phyloP scores from a whole-genome alignment of 2,888 invertebrate species.

The Caenorhabditis panamensis region DNA sequence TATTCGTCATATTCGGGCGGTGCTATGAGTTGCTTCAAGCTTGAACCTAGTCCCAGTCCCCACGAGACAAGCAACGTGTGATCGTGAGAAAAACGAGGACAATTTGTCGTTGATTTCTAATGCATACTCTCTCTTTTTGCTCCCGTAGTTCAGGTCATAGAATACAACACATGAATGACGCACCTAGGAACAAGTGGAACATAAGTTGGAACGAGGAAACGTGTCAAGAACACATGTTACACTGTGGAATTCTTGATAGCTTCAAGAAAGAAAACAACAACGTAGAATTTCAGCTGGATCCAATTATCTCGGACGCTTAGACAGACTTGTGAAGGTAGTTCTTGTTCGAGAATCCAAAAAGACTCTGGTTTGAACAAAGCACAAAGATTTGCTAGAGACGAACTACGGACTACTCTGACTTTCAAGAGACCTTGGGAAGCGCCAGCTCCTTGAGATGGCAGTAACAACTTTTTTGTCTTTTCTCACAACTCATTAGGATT shows the following conservation, averaged over 20 bases:
- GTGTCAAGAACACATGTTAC: neutral
- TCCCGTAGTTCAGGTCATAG: neutral
- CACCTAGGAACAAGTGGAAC: constrained; percentile 4
- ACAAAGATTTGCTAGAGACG: neutral
- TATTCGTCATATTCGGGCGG: constrained; percentile 47
- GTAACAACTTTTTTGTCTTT: constrained; percentile 10
- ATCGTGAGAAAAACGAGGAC: constrained; percentile 20
- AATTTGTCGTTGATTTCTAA: constrained; percentile 18
- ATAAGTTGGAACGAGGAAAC: neutral
- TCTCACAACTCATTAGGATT: constrained; percentile 31
- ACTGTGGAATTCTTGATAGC: neutral
- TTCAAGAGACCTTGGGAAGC: neutral
- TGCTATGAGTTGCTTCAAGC: neutral
- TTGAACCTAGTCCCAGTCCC: neutral
- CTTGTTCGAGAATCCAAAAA: too few species aligned
- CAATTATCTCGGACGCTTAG: neutral
- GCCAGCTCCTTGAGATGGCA: constrained; percentile 1
- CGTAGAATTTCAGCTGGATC: neutral
- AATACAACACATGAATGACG: neutral
- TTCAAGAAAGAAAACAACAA: neutral
- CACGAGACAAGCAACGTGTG: constrained; percentile 8
- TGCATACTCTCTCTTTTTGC: neutral
- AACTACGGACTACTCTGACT: neutral
- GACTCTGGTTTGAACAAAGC: constrained; percentile 5
- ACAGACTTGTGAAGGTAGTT: neutral